Evolutionary conservation across 2,888 invertebrate species (phyloP), one percentile per base, ranked within the genome.

Genomic region (Nemotelus pantherinus): DNA sequence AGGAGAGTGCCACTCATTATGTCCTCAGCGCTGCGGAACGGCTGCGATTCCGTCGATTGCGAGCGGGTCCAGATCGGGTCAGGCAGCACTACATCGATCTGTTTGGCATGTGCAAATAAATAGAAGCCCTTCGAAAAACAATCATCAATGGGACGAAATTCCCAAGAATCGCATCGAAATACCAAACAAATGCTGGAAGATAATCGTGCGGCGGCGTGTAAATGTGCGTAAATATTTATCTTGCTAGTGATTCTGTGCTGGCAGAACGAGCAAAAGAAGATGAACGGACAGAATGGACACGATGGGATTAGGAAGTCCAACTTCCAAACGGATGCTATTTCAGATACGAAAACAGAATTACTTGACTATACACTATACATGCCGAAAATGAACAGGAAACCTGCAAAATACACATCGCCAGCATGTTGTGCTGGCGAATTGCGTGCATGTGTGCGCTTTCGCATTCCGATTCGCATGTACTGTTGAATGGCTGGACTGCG

Each of bases 281-380:
- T 6, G 2, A 48, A 25, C 48, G 67, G 50, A 25, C 55, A 4
- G 6, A 55, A 53, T 25, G 55, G 41, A 25, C 25, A 25, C 25
- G 25, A 70, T 70, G 70, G 70, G 43, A 70, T 70, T 70, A 70
- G 70, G 70, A 70, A 70, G 70, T 70, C 50, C 70, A 55, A 55
- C 70, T 70, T 70, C 55, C 25, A 39, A 70, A 70, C 70, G 70
- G 70, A 55, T 70, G 70, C 70, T 55, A 70, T 55, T 70, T 41
- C 70, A 70, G 70, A 70, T 70, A 55, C 70, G 70, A 70, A 55
- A 60, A 25, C 25, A 25, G 25, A 25, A 1, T 25, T 25, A 25
- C 25, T 25, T 25, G 25, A 25, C 25, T 25, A 25, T 25, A 25
- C 25, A 25, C 25, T 25, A 25, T 25, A 25, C 25, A 63, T 70